These are phyloP conservation scores for Mormyrus hasselquistii DNA, from an alignment of 2,797 vertebrate genomes.

Conservation along the genomic window DNA sequence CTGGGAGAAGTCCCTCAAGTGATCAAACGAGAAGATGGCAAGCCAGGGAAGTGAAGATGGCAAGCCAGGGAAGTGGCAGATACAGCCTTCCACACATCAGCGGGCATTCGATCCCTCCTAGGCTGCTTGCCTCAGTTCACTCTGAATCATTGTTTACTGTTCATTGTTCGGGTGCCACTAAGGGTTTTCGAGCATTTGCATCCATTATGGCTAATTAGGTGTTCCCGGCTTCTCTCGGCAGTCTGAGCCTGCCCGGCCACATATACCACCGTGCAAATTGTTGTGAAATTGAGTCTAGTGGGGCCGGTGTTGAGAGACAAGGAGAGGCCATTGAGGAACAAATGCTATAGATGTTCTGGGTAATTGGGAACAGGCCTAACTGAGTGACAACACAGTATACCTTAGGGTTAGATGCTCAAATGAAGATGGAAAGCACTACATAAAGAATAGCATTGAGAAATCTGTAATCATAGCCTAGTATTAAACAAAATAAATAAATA, in stretches of 20 bases:
- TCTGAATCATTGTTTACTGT: slow-evolving; percentile 35
- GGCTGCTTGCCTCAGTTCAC: slow-evolving; percentile 14
- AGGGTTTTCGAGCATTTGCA: slow-evolving; percentile 37
- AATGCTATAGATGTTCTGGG: neutral
- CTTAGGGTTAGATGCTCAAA: neutral
- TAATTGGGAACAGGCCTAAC: slow-evolving; percentile 6
- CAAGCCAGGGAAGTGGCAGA: neutral
- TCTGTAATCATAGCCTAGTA: neutral
- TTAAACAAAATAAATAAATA: neutral
- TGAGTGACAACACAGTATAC: neutral
- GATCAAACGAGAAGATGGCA: neutral
- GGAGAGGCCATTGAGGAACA: slow-evolving; percentile 7
- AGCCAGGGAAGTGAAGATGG: neutral
- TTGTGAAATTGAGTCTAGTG: slow-evolving; percentile 26
- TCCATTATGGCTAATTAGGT: slow-evolving; percentile 39
- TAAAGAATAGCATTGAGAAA: neutral
- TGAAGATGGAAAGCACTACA: neutral
- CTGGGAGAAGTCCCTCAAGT: neutral
- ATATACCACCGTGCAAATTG: slow-evolving; percentile 34
- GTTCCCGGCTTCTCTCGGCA: slow-evolving; percentile 24
- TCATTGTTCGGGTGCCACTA: slow-evolving; percentile 29
- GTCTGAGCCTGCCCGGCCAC: slow-evolving; percentile 31
- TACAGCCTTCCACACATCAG: neutral
- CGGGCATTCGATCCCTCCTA: slow-evolving; percentile 17
- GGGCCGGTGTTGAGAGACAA: neutral